Percentiles rank a stretch among this genome's conserved stretches.
Conservation (phyloP, 2,113 vertebrate genomes). For the Tricholaema leucomelas region DNA sequence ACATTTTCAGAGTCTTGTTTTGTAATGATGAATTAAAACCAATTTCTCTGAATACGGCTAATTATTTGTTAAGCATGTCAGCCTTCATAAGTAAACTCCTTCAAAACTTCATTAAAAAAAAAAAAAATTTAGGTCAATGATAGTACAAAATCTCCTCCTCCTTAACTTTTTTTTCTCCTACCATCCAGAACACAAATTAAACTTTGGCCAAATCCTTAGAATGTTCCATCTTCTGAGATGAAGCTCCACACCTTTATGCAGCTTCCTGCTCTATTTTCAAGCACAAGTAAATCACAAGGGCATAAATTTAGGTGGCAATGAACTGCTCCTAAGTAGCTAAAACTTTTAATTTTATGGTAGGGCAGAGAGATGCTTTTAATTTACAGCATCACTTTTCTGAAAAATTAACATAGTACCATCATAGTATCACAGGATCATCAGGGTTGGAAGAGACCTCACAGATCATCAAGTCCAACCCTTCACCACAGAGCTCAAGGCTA, state of each 20-base stretch:
- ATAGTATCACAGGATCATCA: too few relatives aligned
- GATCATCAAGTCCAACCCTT: too few relatives aligned
- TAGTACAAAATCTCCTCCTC: background rate
- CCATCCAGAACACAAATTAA: background rate
- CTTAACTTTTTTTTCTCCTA: background rate
- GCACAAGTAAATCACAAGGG: background rate
- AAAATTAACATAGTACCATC: too few relatives aligned
- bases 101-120: background rate
- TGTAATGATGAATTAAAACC: background rate
- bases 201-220: background rate
- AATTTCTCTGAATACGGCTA: background rate
- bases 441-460: too few relatives aligned
- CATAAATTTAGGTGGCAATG: background rate
- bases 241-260: fast-evolving
- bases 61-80: background rate
- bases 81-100: background rate
- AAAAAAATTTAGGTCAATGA: background rate
- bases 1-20: background rate
- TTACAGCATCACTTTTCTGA: background rate
- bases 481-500: too few relatives aligned
- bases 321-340: background rate
- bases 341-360: background rate
- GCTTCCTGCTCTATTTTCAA: background rate
- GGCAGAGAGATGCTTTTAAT: background rate
- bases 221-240: background rate